phyloP scores from a whole-genome alignment of 2,113 vertebrate species.

The Prionailurus bengalensis region DNA sequence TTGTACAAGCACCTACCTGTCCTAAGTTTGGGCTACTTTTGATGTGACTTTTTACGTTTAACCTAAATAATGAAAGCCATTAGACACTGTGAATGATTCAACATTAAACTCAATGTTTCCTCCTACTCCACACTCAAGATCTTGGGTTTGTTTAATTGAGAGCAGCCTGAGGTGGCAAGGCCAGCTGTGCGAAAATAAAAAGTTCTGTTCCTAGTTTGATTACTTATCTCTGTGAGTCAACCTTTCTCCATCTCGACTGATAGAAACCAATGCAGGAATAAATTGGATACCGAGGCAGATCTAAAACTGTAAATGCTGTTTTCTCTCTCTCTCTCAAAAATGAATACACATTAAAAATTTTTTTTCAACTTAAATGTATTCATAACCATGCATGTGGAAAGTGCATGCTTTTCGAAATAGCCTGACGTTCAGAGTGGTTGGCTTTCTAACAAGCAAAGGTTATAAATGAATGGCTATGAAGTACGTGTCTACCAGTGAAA shows the following conservation, averaged over 20 bases:
- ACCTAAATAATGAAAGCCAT: not conserved
- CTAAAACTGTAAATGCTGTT: not conserved
- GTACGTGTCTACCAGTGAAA: not conserved
- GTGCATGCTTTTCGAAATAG: not conserved
- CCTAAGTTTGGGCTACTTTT: not conserved
- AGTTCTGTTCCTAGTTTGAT: not conserved
- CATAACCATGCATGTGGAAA: not conserved
- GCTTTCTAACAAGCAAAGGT: not conserved
- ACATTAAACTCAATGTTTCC: not conserved
- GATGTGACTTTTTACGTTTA: not conserved
- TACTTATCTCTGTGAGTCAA: not conserved
- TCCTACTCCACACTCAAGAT: not conserved
- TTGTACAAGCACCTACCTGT: too few relatives aligned
- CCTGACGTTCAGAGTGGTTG: not conserved
- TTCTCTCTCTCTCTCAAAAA: too few relatives aligned
- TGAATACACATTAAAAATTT: too few relatives aligned
- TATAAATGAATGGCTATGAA: not conserved
- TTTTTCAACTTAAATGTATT: not conserved
- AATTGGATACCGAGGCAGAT: not conserved
- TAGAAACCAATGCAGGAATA: conserved; percentile 8
- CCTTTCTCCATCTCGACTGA: not conserved
- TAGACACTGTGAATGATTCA: not conserved
- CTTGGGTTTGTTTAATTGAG: not conserved
- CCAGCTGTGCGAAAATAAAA: not conserved
- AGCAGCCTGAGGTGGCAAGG: not conserved